phyloP scores from a whole-genome alignment of 2,113 vertebrate species.

The Ptilorrhoa leucosticta region DNA sequence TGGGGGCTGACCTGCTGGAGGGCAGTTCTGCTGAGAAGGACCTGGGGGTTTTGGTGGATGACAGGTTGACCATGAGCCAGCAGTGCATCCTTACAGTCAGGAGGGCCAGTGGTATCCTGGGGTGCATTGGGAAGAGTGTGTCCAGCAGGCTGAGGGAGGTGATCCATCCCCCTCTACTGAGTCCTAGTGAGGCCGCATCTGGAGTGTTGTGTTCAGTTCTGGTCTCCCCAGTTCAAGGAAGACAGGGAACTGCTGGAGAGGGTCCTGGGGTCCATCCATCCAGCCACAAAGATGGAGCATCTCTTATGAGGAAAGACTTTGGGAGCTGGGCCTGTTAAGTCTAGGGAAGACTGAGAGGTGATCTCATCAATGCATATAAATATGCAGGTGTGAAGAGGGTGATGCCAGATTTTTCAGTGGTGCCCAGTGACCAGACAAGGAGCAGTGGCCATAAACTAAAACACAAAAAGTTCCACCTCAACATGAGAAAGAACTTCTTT shows the following conservation, averaged over 20 bases:
- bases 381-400: not conserved
- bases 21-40: not conserved
- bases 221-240: not conserved
- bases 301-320: not conserved
- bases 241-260: not conserved
- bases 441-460: not conserved
- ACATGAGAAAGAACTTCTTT: not conserved
- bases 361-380: not conserved
- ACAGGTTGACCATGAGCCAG: not conserved
- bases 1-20: not conserved
- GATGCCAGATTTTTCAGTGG: not conserved
- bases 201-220: not conserved
- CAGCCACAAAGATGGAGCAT: not conserved
- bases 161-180: not conserved
- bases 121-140: not conserved
- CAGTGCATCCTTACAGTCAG: not conserved
- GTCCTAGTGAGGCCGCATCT: not conserved
- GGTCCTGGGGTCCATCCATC: not conserved
- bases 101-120: not conserved
- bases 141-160: not conserved
- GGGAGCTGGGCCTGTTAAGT: not conserved
- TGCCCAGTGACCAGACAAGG: not conserved
- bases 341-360: not conserved
- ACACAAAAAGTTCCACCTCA: not conserved
- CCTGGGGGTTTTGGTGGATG: not conserved